phyloP scores from a whole-genome alignment of 2,797 vertebrate species.

The Crenichthys baileyi region DNA sequence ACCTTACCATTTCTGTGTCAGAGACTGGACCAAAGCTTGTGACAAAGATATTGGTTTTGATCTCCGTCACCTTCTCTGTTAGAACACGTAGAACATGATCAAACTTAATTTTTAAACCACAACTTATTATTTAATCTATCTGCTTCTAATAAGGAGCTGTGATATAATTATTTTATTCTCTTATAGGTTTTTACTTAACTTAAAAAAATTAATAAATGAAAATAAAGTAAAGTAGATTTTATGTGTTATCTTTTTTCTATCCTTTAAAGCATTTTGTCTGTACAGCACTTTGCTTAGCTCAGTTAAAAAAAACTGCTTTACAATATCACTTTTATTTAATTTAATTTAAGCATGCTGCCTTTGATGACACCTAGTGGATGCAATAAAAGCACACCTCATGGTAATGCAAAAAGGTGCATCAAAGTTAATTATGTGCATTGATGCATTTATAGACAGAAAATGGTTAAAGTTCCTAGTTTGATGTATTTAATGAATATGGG shows the following conservation, averaged over 20 bases:
- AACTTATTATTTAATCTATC: neutral
- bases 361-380: neutral
- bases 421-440: neutral
- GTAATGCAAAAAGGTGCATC: neutral
- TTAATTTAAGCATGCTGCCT: neutral
- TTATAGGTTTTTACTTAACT: neutral
- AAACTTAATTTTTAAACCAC: neutral
- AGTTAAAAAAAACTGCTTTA: neutral
- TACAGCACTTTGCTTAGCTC: neutral
- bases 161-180: neutral
- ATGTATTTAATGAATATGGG: neutral
- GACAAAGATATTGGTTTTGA: slow-evolving; percentile 98
- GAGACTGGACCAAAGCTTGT: slow-evolving; percentile 98
- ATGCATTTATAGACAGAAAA: neutral
- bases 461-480: neutral
- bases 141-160: neutral
- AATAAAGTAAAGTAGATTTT: neutral
- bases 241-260: neutral
- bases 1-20: slow-evolving; percentile 95
- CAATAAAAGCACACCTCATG: neutral
- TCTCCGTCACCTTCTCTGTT: slow-evolving; percentile 96
- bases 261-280: neutral
- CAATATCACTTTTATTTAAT: neutral
- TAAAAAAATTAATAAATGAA: neutral
- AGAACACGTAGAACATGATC: slow-evolving; percentile 32